These are phyloP conservation scores for cat (Felis catus) DNA, from an alignment of 2,113 vertebrate genomes.

Conservation along the genomic window F.catus_Fca126_mat1.0 CM031413.1:39433001-39433500, in stretches of 20 bases:
- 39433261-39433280: background rate
- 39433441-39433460: background rate
- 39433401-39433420: background rate
- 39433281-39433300: background rate
- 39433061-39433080: background rate
- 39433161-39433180: background rate
- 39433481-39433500: background rate
- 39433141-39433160: background rate
- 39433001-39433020: background rate
- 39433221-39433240: background rate
- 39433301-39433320: background rate
- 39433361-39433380: background rate
- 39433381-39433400: background rate
- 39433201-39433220: background rate
- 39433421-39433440: background rate
- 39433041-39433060: background rate
- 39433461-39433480: background rate
- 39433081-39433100: background rate
- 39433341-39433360: background rate
- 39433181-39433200: background rate
- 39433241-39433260: background rate
- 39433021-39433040: background rate
- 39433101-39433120: background rate
- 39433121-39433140: background rate
- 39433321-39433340: background rate